Percentiles rank a stretch among this genome's conserved stretches.
These are phyloP conservation scores for Sander vitreus DNA, from an alignment of 2,113 vertebrate species.

Conservation along the genomic window DNA sequence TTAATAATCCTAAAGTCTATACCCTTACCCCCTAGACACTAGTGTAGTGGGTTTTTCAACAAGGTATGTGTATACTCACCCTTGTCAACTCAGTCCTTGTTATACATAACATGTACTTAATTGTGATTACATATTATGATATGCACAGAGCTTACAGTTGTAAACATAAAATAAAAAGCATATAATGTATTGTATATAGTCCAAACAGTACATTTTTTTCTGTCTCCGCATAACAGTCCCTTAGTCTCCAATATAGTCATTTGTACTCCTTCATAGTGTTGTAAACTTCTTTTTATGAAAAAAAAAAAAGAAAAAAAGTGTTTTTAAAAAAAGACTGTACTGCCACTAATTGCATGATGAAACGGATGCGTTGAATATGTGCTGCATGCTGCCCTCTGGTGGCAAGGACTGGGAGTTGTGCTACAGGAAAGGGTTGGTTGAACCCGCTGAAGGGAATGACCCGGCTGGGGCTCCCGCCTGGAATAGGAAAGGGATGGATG, in stretches of 20 bases:
- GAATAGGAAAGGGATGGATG: neutral
- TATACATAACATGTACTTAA: constrained; percentile 91
- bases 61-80: constrained; percentile 77
- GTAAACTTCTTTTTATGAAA: constrained; percentile 73
- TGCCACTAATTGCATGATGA: constrained; percentile 87
- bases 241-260: constrained; percentile 86
- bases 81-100: constrained; percentile 88
- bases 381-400: constrained; percentile 90
- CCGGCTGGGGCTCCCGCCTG: constrained; percentile 93
- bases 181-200: constrained; percentile 93
- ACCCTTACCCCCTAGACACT: constrained; percentile 53
- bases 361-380: constrained; percentile 91
- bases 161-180: constrained; percentile 93
- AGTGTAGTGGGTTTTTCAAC: constrained; percentile 63
- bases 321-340: constrained; percentile 88
- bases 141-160: constrained; percentile 95
- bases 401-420: constrained; percentile 85
- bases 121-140: constrained; percentile 97
- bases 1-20: constrained; percentile 57
- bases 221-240: constrained; percentile 82
- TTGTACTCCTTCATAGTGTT: constrained; percentile 80
- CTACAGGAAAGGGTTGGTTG: constrained; percentile 99
- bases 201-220: constrained; percentile 61
- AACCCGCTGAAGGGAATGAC: constrained; percentile 91
- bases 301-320: constrained; percentile 69